Evolutionary conservation across 1,140 invertebrate genomes (phyloP), one percentile per base, ranked within the genome.

Genomic region (Ceratitis capitata): DNA sequence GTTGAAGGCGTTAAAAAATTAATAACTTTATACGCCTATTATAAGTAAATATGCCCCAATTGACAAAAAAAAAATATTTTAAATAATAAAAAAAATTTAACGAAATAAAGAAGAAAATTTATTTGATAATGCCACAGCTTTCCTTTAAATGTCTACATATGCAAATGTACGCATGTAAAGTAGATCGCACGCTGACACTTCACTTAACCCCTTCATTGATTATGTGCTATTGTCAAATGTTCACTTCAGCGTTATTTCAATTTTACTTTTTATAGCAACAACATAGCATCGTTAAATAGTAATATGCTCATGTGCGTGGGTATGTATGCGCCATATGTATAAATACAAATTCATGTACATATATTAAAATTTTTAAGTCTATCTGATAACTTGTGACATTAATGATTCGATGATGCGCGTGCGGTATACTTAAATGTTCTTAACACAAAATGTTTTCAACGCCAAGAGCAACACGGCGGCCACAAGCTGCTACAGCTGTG

Each of bases 341-440:
- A n/a, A n/a, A 49, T 3, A 49, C n/a, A 53, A 19, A 53, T 53
- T 16, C n/a, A 53, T n/a, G n/a, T 12, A 6, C n/a, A 0, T 74
- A 23, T 78, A n/a, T 78, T 78, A n/a, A 9, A 78, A 78, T 45
- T 45, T 78, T 19, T 78, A 78, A 78, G 23, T 10, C 69, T 26
- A 45, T 78, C n/a, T 78, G 69, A 78, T 78, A 78, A 78, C 69
- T 45, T 78, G 42, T 78, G 69, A 78, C 69, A 78, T 19, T 45
- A 78, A 78, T 78, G 69, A 78, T 45, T 78, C 39, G 69, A 45
- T 10, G 69, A 2, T 47, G 39, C 19, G 69, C 69, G 39, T 26
- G 39, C 32, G 69, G 39, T 39, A 42, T 6, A 74, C 35, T 42
- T n/a, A 74, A 74, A 69, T 69, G 61, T 69, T 69, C 61, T 35